phyloP scores from a whole-genome alignment of 2,888 invertebrate genomes.

The Pammene fasciana region DNA sequence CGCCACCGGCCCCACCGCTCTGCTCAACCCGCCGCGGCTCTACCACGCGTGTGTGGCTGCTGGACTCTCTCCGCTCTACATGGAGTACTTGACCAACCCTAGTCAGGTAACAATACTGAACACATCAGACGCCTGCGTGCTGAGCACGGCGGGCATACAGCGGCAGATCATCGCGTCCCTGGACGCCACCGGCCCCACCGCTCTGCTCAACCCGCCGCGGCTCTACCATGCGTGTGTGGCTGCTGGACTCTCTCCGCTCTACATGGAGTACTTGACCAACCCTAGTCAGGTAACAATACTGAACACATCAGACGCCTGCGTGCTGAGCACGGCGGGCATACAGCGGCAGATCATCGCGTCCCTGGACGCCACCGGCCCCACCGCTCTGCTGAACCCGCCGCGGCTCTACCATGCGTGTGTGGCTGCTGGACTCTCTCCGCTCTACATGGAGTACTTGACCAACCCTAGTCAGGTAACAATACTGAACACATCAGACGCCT shows the following conservation, averaged over 20 bases:
- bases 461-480: too few species aligned
- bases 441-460: background rate
- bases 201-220: background rate
- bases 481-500: too few species aligned
- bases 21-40: slow-evolving; percentile 84
- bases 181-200: background rate
- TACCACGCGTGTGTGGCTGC: slow-evolving; percentile 82
- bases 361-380: background rate
- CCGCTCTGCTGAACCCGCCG: background rate
- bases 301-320: background rate
- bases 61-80: slow-evolving; percentile 84
- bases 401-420: background rate
- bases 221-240: background rate
- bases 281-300: too few species aligned
- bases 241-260: background rate
- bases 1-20: slow-evolving; percentile 83
- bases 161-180: background rate
- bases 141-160: too few species aligned
- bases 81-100: slow-evolving; percentile 57
- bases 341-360: background rate
- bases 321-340: too few species aligned
- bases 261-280: background rate
- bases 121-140: background rate
- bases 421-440: background rate
- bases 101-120: slow-evolving; percentile 57